A percentile compares a stretch with the other conserved stretches of the same genome.
Conservation (phyloP, 2,888 invertebrate genomes). For the Heliconius erato region DNA sequence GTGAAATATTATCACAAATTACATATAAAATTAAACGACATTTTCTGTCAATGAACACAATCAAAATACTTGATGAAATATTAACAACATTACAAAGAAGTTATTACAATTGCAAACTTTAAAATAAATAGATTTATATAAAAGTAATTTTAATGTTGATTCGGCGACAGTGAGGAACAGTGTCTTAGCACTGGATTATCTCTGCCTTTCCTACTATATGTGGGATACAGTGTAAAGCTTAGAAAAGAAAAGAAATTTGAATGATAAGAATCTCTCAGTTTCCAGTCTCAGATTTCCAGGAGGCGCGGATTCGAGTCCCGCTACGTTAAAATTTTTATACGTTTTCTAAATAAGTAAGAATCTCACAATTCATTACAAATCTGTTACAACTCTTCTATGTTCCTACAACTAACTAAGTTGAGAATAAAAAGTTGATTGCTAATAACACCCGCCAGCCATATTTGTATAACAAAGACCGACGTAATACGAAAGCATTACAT, state of each 20-base stretch:
- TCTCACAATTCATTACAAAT: neutral
- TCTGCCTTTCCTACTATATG: too few species aligned
- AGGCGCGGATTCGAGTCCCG: too few species aligned
- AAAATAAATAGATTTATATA: neutral
- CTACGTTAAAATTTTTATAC: too few species aligned
- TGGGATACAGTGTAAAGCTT: too few species aligned
- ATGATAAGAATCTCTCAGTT: too few species aligned
- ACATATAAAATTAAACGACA: too few species aligned
- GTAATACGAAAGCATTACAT: slow-evolving; percentile 41
- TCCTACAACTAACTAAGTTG: neutral
- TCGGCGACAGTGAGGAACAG: too few species aligned
- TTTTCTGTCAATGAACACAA: too few species aligned
- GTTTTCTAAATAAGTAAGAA: neutral
- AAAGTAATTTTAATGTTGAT: neutral
- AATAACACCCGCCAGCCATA: slow-evolving; percentile 18
- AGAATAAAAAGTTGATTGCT: slow-evolving; percentile 4
- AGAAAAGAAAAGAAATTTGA: neutral
- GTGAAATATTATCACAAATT: neutral
- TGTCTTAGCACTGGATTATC: too few species aligned
- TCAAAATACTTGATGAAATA: too few species aligned
- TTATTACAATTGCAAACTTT: neutral
- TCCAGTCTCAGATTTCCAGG: too few species aligned
- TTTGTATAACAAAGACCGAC: slow-evolving; percentile 31
- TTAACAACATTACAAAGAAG: neutral
- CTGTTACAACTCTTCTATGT: neutral